Evolutionary conservation across 2,888 invertebrate genomes (phyloP).

Genomic region (Rhagonycha fulva): DNA sequence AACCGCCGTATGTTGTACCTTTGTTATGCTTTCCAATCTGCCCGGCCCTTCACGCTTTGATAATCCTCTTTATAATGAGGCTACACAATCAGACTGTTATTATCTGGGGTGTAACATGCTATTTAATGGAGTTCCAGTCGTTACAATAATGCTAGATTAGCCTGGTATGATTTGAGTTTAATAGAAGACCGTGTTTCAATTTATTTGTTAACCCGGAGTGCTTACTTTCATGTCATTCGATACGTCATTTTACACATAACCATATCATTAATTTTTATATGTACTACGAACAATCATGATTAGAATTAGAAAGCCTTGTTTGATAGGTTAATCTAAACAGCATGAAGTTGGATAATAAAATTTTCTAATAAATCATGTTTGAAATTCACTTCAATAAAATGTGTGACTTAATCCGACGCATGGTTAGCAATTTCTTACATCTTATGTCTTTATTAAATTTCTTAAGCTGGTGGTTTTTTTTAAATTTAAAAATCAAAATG

Average conservation of each 20-base stretch:
- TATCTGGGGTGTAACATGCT: slow-evolving; percentile 46
- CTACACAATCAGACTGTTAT: slow-evolving; percentile 47
- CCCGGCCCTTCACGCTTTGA: slow-evolving; percentile 34
- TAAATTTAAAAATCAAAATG: not conserved
- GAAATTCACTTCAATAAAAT: not conserved
- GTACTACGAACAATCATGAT: not conserved
- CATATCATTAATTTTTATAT: not conserved
- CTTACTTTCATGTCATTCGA: not conserved
- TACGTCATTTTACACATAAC: not conserved
- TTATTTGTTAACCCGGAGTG: not conserved
- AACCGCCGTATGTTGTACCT: slow-evolving; percentile 4
- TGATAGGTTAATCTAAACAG: not conserved
- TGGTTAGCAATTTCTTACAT: not conserved
- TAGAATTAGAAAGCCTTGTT: not conserved
- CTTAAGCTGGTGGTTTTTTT: not conserved
- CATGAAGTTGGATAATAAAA: not conserved
- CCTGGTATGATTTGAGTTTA: slow-evolving; percentile 29
- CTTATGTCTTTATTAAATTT: not conserved
- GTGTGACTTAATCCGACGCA: not conserved
- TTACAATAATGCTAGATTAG: slow-evolving; percentile 37
- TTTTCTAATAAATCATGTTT: not conserved
- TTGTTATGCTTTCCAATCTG: slow-evolving; percentile 24
- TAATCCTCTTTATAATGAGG: slow-evolving; percentile 34
- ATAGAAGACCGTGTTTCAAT: slow-evolving; percentile 17
- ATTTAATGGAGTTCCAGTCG: slow-evolving; percentile 43